Evolutionary conservation across 2,797 vertebrate species (phyloP).

Genomic region (Apogon talboti): DNA sequence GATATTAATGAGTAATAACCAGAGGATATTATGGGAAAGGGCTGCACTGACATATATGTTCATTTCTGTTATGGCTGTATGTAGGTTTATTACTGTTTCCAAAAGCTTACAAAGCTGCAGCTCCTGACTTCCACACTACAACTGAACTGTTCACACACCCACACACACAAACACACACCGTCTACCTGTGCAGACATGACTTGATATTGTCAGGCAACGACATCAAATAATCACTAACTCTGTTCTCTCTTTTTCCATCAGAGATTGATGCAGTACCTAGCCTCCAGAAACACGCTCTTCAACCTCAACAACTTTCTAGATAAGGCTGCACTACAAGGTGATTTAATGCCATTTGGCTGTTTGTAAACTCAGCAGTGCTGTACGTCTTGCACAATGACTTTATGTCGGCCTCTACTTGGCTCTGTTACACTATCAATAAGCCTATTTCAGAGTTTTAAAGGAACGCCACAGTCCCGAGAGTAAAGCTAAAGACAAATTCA

Average conservation of each 20-base stretch:
- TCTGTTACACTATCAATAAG: conserved; percentile 56
- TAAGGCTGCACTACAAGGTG: conserved; percentile 96
- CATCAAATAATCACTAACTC: conserved; percentile 51
- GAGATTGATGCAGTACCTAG: conserved; percentile 97
- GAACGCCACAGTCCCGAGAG: conserved; percentile 9
- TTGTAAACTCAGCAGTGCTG: conserved; percentile 71
- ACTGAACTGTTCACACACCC: conserved; percentile 7
- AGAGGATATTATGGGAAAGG: too few relatives aligned
- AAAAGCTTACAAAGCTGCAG: conserved; percentile 5
- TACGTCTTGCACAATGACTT: conserved; percentile 68
- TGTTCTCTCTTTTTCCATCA: conserved; percentile 68
- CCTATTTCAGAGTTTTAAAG: conserved; percentile 54
- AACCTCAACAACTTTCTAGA: conserved; percentile 98
- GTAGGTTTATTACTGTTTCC: not conserved
- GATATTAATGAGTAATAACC: too few relatives aligned
- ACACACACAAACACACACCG: not conserved
- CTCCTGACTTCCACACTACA: not conserved
- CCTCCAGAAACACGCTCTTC: conserved; percentile 95
- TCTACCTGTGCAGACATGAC: conserved; percentile 30
- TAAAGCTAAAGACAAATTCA: conserved; percentile 31
- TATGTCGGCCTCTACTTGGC: conserved; percentile 52
- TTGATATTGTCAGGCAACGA: conserved; percentile 28
- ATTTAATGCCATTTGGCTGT: conserved; percentile 68
- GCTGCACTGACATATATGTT: too few relatives aligned
- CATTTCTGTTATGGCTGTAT: not conserved